phyloP scores from a whole-genome alignment of 2,113 vertebrate genomes.

The Chaenogobius annularis region DNA sequence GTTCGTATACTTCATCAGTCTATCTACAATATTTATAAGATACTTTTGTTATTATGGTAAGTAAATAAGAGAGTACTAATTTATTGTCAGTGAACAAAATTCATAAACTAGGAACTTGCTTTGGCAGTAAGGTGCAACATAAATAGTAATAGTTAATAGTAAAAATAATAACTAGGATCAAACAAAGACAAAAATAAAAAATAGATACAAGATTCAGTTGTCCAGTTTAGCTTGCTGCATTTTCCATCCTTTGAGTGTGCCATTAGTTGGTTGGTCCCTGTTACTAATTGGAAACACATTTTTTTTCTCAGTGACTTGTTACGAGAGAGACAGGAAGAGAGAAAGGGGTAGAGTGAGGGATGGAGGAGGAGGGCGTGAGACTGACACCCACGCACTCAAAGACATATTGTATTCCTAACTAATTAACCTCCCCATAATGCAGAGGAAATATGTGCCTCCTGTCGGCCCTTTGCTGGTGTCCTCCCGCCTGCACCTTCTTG shows the following conservation, averaged over 20 bases:
- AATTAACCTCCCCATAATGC: conserved; percentile 47
- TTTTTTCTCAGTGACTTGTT: conserved; percentile 57
- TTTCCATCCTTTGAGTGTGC: conserved; percentile 15
- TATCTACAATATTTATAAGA: no score
- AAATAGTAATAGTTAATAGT: no score
- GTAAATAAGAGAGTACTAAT: no score
- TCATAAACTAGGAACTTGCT: no score
- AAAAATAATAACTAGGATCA: no score
- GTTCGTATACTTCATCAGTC: no score
- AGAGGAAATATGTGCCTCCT: conserved; percentile 42
- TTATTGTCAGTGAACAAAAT: no score
- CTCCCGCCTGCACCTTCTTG: conserved; percentile 26
- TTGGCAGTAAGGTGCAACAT: no score
- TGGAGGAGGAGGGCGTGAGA: conserved; percentile 18
- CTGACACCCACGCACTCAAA: conserved; percentile 45
- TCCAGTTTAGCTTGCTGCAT: no score
- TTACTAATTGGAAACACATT: conserved; percentile 76
- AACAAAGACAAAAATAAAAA: no score
- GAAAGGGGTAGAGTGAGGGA: conserved; percentile 28
- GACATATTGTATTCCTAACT: conserved; percentile 55
- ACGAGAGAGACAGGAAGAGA: conserved; percentile 46
- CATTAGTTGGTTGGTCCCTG: conserved; percentile 32
- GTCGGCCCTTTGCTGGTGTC: conserved; percentile 24
- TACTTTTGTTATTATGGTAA: no score
- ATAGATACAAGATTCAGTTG: no score